phyloP scores from a whole-genome alignment of 1,140 invertebrate genomes.

The Achroia grisella region DNA sequence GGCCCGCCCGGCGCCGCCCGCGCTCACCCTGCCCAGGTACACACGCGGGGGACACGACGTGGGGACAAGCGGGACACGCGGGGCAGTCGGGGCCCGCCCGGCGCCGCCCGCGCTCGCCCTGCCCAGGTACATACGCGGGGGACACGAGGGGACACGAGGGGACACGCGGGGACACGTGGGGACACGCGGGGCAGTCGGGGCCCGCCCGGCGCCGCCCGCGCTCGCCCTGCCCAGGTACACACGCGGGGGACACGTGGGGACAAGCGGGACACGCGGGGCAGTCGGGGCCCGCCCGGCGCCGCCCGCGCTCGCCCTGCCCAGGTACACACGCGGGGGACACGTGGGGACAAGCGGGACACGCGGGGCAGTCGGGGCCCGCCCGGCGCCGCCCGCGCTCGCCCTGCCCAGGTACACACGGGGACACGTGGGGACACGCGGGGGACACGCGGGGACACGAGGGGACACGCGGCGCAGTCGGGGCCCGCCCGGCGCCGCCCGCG shows the following conservation, averaged over 20 bases:
- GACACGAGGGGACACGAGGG: neutral
- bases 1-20: neutral
- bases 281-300: slow-evolving; percentile 89
- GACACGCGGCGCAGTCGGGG: slow-evolving; percentile 88
- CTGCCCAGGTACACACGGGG: slow-evolving; percentile 26
- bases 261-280: too few relatives aligned
- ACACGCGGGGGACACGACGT: neutral
- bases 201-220: too few relatives aligned
- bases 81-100: slow-evolving; percentile 89
- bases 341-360: slow-evolving; percentile 88
- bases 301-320: slow-evolving; percentile 10
- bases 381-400: slow-evolving; percentile 2
- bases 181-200: too few relatives aligned
- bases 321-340: slow-evolving; percentile 85
- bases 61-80: too few relatives aligned
- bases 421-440: neutral
- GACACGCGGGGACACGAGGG: slow-evolving; percentile 75
- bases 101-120: slow-evolving; percentile 52
- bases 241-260: too few relatives aligned
- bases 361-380: slow-evolving; percentile 47
- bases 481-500: slow-evolving; percentile 12
- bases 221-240: too few relatives aligned
- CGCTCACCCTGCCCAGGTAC: slow-evolving; percentile 31
- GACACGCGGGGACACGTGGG: too few relatives aligned
- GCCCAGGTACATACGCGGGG: slow-evolving; percentile 26